phyloP scores from a whole-genome alignment of 1,140 invertebrate species.

The Aporrectodea caliginosa region DNA sequence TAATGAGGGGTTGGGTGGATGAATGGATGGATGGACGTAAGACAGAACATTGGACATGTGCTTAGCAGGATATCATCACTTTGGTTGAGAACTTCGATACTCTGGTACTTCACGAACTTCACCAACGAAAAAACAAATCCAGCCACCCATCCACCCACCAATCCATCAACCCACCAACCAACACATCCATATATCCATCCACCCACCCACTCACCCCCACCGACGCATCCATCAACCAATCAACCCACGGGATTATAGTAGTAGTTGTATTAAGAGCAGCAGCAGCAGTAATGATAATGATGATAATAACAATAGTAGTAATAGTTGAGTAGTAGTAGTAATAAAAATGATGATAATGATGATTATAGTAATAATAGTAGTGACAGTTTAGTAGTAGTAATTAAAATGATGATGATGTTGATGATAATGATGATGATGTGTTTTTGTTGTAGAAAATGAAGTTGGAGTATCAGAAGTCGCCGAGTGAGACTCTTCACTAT shows the following conservation, averaged over 20 bases:
- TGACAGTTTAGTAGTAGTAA: too few relatives aligned
- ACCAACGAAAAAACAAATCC: neutral
- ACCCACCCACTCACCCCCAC: neutral
- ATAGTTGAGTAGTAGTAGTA: too few relatives aligned
- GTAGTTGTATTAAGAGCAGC: neutral
- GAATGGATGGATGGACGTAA: too few relatives aligned
- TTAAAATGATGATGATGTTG: too few relatives aligned
- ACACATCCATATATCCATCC: neutral
- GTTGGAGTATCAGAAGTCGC: neutral
- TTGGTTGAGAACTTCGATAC: too few relatives aligned
- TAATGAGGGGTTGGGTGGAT: neutral
- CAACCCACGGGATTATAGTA: neutral
- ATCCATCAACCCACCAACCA: neutral
- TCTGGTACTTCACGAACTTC: too few relatives aligned
- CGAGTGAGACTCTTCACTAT: neutral
- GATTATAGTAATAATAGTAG: too few relatives aligned
- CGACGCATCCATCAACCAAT: neutral
- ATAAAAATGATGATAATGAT: neutral
- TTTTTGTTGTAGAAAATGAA: neutral
- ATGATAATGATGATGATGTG: neutral
- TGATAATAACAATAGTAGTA: neutral
- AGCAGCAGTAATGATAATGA: neutral
- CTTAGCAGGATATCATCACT: neutral
- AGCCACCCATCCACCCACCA: neutral
- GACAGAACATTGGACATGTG: too few relatives aligned